Conservation (phyloP, 1,140 invertebrate genomes). For the Delia radicum region DNA sequence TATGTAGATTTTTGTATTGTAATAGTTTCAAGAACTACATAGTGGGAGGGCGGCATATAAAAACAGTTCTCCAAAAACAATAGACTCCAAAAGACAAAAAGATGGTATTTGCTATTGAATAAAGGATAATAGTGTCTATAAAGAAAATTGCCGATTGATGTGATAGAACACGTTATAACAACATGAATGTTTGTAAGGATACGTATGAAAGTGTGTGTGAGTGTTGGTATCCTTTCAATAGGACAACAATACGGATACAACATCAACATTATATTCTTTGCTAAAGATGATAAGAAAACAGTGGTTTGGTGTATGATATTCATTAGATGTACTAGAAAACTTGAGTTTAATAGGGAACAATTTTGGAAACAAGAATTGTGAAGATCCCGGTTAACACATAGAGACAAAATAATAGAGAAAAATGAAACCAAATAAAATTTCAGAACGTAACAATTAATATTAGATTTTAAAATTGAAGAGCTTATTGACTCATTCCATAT, state of each 20-base stretch:
- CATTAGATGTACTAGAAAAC: no score
- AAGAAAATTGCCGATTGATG: slow-evolving; percentile 9
- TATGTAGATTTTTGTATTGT: neutral
- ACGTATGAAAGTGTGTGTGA: neutral
- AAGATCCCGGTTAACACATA: no score
- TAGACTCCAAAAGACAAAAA: slow-evolving; percentile 17
- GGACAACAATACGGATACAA: neutral
- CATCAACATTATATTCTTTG: neutral
- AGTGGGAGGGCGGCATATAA: neutral
- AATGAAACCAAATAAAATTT: no score
- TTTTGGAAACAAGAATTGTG: no score
- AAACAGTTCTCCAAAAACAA: neutral
- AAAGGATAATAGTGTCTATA: slow-evolving; percentile 3
- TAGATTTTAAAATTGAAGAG: no score
- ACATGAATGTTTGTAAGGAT: neutral
- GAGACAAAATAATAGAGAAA: no score
- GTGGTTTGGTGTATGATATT: neutral
- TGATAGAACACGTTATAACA: slow-evolving; percentile 6
- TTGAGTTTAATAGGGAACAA: no score
- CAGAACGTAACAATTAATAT: no score
- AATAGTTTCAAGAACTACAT: neutral
- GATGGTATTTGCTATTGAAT: slow-evolving; percentile 2
- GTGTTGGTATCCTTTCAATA: neutral
- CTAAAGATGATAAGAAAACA: neutral
- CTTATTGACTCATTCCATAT: no score